These are phyloP conservation scores for Pachydiplax longipennis DNA, from an alignment of 2,888 invertebrate genomes.

Conservation along the genomic window DNA sequence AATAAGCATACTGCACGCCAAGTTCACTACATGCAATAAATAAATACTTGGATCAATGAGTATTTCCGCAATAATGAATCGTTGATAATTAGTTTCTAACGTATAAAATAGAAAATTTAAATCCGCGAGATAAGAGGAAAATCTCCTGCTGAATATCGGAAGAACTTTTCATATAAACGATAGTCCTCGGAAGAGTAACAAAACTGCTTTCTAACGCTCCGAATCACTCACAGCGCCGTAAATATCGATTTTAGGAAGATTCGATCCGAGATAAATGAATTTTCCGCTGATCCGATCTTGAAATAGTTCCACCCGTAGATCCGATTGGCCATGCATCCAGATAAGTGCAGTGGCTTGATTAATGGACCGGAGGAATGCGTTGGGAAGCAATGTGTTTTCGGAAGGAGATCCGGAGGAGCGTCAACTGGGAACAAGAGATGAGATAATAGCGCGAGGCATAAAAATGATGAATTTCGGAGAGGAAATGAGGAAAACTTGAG, in stretches of 20 bases:
- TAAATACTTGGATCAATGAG: too few relatives aligned
- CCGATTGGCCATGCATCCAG: conserved; percentile 5
- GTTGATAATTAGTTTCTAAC: too few relatives aligned
- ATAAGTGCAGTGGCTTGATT: conserved; percentile 24
- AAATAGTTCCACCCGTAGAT: background rate
- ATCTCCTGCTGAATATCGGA: too few relatives aligned
- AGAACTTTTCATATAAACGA: too few relatives aligned
- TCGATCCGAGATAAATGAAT: background rate
- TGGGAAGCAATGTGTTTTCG: conserved; percentile 36
- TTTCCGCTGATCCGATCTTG: background rate
- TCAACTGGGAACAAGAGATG: background rate
- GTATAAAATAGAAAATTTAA: too few relatives aligned
- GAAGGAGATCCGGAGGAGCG: background rate
- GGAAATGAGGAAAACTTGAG: background rate
- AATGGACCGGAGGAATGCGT: conserved; percentile 14
- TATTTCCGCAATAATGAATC: too few relatives aligned
- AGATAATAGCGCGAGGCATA: too few relatives aligned
- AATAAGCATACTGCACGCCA: too few relatives aligned
- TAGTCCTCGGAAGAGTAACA: too few relatives aligned
- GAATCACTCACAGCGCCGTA: background rate
- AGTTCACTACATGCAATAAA: too few relatives aligned
- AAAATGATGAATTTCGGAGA: background rate
- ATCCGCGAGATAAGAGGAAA: too few relatives aligned
- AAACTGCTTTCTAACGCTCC: too few relatives aligned
- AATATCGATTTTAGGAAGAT: background rate